Conservation (phyloP, 2,888 invertebrate genomes). For the Platycheirus rosarum region DNA sequence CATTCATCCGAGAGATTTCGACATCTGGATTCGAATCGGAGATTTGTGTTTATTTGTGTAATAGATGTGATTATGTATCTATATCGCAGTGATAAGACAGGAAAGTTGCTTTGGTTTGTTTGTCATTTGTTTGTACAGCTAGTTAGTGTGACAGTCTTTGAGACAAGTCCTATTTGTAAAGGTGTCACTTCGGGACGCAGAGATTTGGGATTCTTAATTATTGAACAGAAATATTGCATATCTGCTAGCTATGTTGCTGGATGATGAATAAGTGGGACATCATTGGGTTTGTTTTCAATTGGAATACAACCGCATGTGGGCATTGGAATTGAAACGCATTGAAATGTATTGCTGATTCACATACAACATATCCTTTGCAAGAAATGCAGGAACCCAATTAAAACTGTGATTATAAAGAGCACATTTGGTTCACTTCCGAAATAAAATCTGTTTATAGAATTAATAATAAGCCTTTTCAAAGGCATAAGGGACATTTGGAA, state of each 20-base stretch:
- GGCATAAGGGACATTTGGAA: too few relatives aligned
- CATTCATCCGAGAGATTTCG: neutral
- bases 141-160: constrained; percentile 21
- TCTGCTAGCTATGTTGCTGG: constrained; percentile 4
- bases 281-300: neutral
- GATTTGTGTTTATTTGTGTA: constrained; percentile 54
- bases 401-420: too few relatives aligned
- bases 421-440: too few relatives aligned
- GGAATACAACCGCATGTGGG: neutral
- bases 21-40: constrained; percentile 25
- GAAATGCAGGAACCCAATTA: too few relatives aligned
- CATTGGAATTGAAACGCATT: neutral
- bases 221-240: constrained; percentile 32
- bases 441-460: too few relatives aligned
- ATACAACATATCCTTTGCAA: too few relatives aligned
- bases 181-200: constrained; percentile 2
- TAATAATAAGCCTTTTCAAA: too few relatives aligned
- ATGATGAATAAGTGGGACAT: neutral
- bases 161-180: neutral
- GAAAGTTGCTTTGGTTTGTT: constrained; percentile 49
- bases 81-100: constrained; percentile 1
- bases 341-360: too few relatives aligned
- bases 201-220: constrained; percentile 26
- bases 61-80: constrained; percentile 62
- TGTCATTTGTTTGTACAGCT: constrained; percentile 20